Base-by-base conservation (phyloP, 2,888 invertebrate species). In the Gastrophysa polygoni region DNA sequence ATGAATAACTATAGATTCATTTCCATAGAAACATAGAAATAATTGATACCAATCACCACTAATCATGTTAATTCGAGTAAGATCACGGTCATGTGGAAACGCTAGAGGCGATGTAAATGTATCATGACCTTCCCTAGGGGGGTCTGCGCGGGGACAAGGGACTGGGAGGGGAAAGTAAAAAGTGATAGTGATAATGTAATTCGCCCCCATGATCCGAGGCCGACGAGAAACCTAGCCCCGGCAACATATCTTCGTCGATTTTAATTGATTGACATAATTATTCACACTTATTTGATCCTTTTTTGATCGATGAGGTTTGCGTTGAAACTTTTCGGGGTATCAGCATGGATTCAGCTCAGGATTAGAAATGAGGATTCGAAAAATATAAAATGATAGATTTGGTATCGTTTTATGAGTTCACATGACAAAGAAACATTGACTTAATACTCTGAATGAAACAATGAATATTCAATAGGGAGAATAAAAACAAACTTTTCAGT, bases 11-110 rank as follows among this genome's bases (percentile, higher is more conserved):
- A 10, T 10, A 2, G 10, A 32, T 32, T 38, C 1, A 21, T 46
- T 46, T 18, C 46, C 8, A 20, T 46, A 46, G 16, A 21, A 43
- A 21, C 21, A 4, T 16, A 11, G 16, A 8, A 38, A 52, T 43
- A 21, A 20, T 38, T 24, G 14, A 43, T 21, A 14, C 38, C 8
- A 21, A 21, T 43, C 14, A 14, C 47, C 21, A 17, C 48, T 48
- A 47, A 44, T 60, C 49, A 60, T 60, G 59, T 7, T 48, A 55
- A 54, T 60, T 34, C 38, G 60, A 68, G 68, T 75, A 75, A 75
- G 75, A 78, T 77, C 77, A 78, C 66, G 78, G 77, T 59, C 77
- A 71, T 14, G 46, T 18, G 7, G 69, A 49, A 52, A 64, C 59
- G 66, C 68, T 61, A 46, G 55, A 68, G 71, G 64, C 55, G 59